A percentile compares a stretch with the other conserved stretches of the same genome.
Evolutionary conservation across 1,140 invertebrate genomes (phyloP).

Genomic region (Antheraea pernyi): DNA sequence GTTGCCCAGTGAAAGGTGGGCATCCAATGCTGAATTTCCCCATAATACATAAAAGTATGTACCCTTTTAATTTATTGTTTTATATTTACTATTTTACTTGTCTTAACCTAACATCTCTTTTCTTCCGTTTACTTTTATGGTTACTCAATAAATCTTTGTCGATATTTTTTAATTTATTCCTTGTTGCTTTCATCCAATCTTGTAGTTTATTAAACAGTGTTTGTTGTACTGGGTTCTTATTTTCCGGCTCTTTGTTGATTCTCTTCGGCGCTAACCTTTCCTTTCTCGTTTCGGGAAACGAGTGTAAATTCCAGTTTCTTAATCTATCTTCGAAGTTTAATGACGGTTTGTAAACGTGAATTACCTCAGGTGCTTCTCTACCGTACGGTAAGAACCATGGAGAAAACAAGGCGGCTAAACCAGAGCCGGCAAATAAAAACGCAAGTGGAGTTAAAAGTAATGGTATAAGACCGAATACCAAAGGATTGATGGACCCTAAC

Average conservation of each 20-base stretch:
- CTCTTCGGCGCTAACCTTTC: slow-evolving; percentile 22
- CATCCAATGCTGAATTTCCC: too few species aligned
- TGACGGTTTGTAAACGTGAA: slow-evolving; percentile 43
- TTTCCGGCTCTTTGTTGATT: slow-evolving; percentile 22
- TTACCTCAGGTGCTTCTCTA: slow-evolving; percentile 52
- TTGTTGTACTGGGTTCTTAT: slow-evolving; percentile 11
- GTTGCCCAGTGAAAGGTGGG: too few species aligned
- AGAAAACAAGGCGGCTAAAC: slow-evolving; percentile 53
- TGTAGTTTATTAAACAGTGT: slow-evolving; percentile 47
- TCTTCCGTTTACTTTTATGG: slow-evolving; percentile 46
- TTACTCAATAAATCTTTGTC: slow-evolving; percentile 18
- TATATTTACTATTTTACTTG: slow-evolving; percentile 36
- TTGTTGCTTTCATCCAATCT: slow-evolving; percentile 43
- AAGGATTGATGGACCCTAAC: slow-evolving; percentile 62
- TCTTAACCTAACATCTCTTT: slow-evolving; percentile 46
- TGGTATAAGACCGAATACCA: slow-evolving; percentile 59
- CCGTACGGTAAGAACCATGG: slow-evolving; percentile 53
- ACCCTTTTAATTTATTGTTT: too few species aligned
- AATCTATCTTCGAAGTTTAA: slow-evolving; percentile 60
- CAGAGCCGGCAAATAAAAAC: slow-evolving; percentile 61
- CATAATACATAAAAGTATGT: too few species aligned
- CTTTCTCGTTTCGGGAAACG: slow-evolving; percentile 37
- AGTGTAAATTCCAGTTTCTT: slow-evolving; percentile 52
- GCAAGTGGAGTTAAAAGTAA: slow-evolving; percentile 59
- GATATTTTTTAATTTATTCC: slow-evolving; percentile 29